Evolutionary conservation across 2,797 vertebrate genomes (phyloP).

Genomic region (Hybognathus amarus): DNA sequence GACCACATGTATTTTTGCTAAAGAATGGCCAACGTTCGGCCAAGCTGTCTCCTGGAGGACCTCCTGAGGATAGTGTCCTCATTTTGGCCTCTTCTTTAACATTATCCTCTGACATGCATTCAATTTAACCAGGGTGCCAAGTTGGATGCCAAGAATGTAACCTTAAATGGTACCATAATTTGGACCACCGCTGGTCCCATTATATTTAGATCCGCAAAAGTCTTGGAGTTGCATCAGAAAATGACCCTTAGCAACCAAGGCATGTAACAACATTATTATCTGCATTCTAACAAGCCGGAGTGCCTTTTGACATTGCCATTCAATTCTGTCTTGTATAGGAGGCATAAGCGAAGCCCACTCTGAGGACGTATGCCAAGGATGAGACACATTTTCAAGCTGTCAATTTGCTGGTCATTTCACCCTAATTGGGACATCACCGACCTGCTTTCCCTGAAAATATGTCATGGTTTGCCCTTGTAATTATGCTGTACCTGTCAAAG

Average conservation of each 20-base stretch:
- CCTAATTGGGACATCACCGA: constrained; percentile 63
- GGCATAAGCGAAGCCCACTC: constrained; percentile 58
- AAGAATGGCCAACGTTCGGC: constrained; percentile 6
- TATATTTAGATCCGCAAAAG: constrained; percentile 43
- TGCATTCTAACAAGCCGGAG: constrained; percentile 53
- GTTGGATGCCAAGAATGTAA: constrained; percentile 40
- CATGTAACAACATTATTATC: constrained; percentile 61
- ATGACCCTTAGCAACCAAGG: constrained; percentile 55
- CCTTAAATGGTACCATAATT: constrained; percentile 46
- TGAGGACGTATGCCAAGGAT: constrained; percentile 59
- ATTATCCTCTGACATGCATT: constrained; percentile 40
- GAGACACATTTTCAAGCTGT: constrained; percentile 53
- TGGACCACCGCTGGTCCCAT: constrained; percentile 42
- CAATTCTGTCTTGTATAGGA: constrained; percentile 50
- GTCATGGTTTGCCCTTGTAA: constrained; percentile 56
- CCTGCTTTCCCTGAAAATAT: constrained; percentile 58
- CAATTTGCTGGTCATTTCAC: constrained; percentile 60
- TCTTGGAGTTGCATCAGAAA: constrained; percentile 61
- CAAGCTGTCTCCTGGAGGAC: constrained; percentile 15
- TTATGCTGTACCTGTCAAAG: constrained; percentile 53
- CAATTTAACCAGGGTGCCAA: constrained; percentile 29
- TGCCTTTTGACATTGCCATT: constrained; percentile 56
- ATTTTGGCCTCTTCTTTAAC: constrained; percentile 37
- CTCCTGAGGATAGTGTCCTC: constrained; percentile 38
- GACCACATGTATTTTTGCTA: background rate